Percentiles rank a stretch among this genome's conserved stretches.
phyloP scores from a whole-genome alignment of 2,888 invertebrate species.

The Agrochola circellaris region DNA sequence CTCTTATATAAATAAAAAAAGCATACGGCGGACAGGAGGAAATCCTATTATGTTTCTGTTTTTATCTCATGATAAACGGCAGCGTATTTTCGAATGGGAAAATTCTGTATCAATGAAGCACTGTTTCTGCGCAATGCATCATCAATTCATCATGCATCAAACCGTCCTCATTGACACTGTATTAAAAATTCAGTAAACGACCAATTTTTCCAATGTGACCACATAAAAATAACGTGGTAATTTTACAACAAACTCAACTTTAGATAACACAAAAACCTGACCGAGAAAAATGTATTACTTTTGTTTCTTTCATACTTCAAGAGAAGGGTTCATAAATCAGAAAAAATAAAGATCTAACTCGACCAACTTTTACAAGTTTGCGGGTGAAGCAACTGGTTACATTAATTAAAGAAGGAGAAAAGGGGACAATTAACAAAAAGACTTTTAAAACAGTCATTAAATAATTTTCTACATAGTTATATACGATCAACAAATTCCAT shows the following conservation, averaged over 20 bases:
- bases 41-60: slow-evolving; percentile 47
- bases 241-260: not conserved
- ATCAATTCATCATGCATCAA: slow-evolving; percentile 7
- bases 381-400: slow-evolving; percentile 51
- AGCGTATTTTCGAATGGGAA: slow-evolving; percentile 12
- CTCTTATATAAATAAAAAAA: slow-evolving; percentile 54
- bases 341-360: slow-evolving; percentile 31
- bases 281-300: not conserved
- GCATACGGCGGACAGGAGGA: slow-evolving; percentile 26
- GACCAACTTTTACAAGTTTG: slow-evolving; percentile 33
- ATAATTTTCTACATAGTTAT: not conserved
- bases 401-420: slow-evolving; percentile 35
- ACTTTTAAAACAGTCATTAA: slow-evolving; percentile 7
- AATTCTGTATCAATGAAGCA: not conserved
- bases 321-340: slow-evolving; percentile 30
- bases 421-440: slow-evolving; percentile 6
- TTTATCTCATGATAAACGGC: slow-evolving; percentile 35
- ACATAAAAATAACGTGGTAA: not conserved
- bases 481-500: not conserved
- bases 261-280: not conserved
- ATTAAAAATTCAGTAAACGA: slow-evolving; percentile 4
- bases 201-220: not conserved
- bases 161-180: not conserved
- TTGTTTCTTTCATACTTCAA: not conserved
- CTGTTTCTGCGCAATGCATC: not conserved